A percentile compares a stretch with the other conserved stretches of the same genome.
Conservation (phyloP, 2,888 invertebrate species). For the Hirtodrosophila trivittata region DNA sequence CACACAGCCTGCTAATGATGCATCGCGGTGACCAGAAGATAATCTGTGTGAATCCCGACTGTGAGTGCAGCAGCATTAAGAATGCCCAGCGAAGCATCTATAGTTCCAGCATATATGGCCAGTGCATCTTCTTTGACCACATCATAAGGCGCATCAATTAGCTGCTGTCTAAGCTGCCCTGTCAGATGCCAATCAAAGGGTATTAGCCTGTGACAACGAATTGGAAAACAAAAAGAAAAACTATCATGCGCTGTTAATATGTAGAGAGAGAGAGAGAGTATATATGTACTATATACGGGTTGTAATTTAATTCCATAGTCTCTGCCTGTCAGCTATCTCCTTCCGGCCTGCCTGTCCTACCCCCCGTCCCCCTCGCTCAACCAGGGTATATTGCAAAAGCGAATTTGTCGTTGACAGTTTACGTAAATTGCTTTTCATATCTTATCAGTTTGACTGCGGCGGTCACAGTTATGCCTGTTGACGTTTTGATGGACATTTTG, state of each 20-base stretch:
- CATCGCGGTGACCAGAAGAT: slow-evolving; percentile 58
- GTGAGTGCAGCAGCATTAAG: slow-evolving; percentile 22
- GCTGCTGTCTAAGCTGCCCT: background rate
- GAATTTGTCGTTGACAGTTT: slow-evolving; percentile 74
- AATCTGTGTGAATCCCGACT: slow-evolving; percentile 52
- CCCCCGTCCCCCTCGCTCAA: background rate
- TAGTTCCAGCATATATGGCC: slow-evolving; percentile 44
- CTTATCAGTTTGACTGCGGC: slow-evolving; percentile 54
- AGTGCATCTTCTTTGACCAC: slow-evolving; percentile 65
- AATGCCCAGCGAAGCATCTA: slow-evolving; percentile 32
- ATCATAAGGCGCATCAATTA: slow-evolving; percentile 49
- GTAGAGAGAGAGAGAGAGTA: background rate
- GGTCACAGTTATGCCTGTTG: slow-evolving; percentile 62
- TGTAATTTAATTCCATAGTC: slow-evolving; percentile 45
- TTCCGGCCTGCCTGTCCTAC: background rate
- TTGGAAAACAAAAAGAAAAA: slow-evolving; percentile 15
- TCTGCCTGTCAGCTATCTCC: slow-evolving; percentile 5
- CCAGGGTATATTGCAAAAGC: slow-evolving; percentile 26
- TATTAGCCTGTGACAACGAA: slow-evolving; percentile 20
- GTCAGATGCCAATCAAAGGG: background rate
- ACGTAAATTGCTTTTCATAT: slow-evolving; percentile 75
- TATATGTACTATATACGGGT: slow-evolving; percentile 2
- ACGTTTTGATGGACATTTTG: slow-evolving; percentile 68
- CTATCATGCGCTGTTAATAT: slow-evolving; percentile 29
- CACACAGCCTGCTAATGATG: slow-evolving; percentile 54